These are phyloP conservation scores for Danio tinwini DNA, from an alignment of 2,797 vertebrate species.

Conservation along the genomic window DNA sequence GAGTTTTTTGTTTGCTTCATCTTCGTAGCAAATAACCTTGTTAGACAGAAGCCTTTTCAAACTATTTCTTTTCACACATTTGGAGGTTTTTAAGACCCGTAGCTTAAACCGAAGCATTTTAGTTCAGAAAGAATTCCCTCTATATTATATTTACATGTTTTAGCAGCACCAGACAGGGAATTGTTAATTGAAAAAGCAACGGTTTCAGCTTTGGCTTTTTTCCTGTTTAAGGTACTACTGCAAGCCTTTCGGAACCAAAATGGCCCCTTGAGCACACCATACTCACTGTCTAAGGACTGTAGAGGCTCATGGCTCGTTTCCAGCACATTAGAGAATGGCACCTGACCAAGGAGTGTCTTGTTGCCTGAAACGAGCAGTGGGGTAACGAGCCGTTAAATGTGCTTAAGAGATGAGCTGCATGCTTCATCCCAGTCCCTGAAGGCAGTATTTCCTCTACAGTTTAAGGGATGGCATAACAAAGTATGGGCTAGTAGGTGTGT, in stretches of 20 bases:
- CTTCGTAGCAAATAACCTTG: constrained; percentile 7
- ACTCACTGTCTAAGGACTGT: constrained; percentile 52
- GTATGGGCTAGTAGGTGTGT: constrained; percentile 44
- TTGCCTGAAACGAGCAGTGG: constrained; percentile 61
- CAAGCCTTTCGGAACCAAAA: constrained; percentile 30
- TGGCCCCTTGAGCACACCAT: constrained; percentile 33
- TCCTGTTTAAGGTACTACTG: constrained; percentile 29
- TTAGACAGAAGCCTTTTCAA: background rate
- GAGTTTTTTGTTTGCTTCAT: constrained; percentile 1
- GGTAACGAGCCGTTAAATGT: constrained; percentile 76
- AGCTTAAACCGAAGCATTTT: constrained; percentile 28
- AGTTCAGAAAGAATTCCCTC: background rate
- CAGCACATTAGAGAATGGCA: constrained; percentile 73
- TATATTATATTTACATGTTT: background rate
- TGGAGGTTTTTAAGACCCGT: constrained; percentile 14
- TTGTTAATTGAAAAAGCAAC: constrained; percentile 44
- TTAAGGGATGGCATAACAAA: constrained; percentile 46
- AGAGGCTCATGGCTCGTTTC: constrained; percentile 73
- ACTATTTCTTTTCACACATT: constrained; percentile 37
- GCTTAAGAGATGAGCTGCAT: constrained; percentile 73
- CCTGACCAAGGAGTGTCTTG: constrained; percentile 71
- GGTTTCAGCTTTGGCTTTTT: constrained; percentile 47
- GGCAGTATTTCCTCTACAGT: constrained; percentile 48
- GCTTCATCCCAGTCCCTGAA: constrained; percentile 58
- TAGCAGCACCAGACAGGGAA: constrained; percentile 10